Percentiles rank a stretch among this genome's conserved stretches.
phyloP scores from a whole-genome alignment of 2,888 invertebrate genomes.

The Acrobasis consociella region DNA sequence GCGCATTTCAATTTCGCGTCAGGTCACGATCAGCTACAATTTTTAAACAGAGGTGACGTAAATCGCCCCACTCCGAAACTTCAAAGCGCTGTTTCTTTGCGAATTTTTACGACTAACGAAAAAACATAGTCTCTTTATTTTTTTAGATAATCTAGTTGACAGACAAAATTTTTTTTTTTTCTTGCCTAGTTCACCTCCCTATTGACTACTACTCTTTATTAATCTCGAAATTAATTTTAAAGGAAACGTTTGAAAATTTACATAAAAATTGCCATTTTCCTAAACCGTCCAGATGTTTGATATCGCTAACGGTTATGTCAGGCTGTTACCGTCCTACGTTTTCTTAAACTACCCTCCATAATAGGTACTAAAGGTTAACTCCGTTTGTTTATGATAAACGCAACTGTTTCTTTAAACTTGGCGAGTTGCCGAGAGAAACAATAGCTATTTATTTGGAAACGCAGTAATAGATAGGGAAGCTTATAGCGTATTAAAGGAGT shows the following conservation, averaged over 20 bases:
- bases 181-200: too few relatives aligned
- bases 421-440: slow-evolving; percentile 38
- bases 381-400: slow-evolving; percentile 27
- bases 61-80: too few relatives aligned
- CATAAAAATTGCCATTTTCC: neutral
- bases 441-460: slow-evolving; percentile 31
- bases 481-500: neutral
- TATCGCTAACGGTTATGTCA: neutral
- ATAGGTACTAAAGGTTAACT: slow-evolving; percentile 17
- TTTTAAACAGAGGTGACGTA: too few relatives aligned
- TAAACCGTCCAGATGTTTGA: neutral
- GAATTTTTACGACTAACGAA: too few relatives aligned
- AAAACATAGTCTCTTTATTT: too few relatives aligned
- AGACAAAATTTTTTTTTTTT: too few relatives aligned
- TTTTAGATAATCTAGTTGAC: too few relatives aligned
- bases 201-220: too few relatives aligned
- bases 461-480: slow-evolving; percentile 25
- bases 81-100: too few relatives aligned
- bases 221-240: neutral
- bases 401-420: slow-evolving; percentile 34
- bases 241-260: neutral
- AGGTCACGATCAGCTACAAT: too few relatives aligned
- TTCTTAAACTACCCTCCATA: slow-evolving; percentile 4
- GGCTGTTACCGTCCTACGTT: neutral
- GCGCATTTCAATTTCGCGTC: too few relatives aligned